Percentiles rank a stretch among this genome's conserved stretches.
These are phyloP conservation scores for Physocephala rufipes DNA, from an alignment of 2,888 invertebrate species.

Conservation along the genomic window DNA sequence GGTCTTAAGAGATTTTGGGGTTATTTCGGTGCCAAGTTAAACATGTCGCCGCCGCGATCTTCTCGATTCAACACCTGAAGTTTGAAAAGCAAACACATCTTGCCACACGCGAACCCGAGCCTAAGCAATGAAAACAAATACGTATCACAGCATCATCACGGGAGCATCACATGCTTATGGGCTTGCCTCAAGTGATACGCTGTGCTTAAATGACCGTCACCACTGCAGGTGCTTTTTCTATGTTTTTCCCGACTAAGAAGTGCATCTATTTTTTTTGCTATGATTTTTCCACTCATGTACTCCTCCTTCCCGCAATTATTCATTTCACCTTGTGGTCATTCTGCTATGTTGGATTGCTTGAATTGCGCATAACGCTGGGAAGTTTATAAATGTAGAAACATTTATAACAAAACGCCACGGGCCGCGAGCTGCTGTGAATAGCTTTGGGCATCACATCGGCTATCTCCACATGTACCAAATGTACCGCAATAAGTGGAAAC, in stretches of 20 bases:
- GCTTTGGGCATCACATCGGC: neutral
- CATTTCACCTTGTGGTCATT: neutral
- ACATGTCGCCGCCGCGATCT: slow-evolving; percentile 46
- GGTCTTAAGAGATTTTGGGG: too few relatives aligned
- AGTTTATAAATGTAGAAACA: slow-evolving; percentile 20
- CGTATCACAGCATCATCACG: neutral
- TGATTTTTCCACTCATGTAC: slow-evolving; percentile 8
- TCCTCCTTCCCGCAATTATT: neutral
- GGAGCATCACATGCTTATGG: neutral
- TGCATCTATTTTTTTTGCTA: slow-evolving; percentile 13
- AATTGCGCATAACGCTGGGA: too few relatives aligned
- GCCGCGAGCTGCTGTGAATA: slow-evolving; percentile 2
- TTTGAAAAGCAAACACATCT: slow-evolving; percentile 45
- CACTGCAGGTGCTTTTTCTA: neutral
- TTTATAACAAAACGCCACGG: slow-evolving; percentile 22
- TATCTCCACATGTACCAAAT: slow-evolving; percentile 10
- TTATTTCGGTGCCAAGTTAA: slow-evolving; percentile 44
- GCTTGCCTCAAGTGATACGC: neutral
- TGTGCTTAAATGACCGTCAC: too few relatives aligned
- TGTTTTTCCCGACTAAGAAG: neutral
- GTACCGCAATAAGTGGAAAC: slow-evolving; percentile 29
- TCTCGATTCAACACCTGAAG: slow-evolving; percentile 47
- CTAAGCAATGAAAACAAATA: too few relatives aligned
- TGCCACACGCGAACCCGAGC: slow-evolving; percentile 40
- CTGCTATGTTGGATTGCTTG: too few relatives aligned